Conservation (phyloP, 2,797 vertebrate species). For the Eleutherodactylus coqui region DNA sequence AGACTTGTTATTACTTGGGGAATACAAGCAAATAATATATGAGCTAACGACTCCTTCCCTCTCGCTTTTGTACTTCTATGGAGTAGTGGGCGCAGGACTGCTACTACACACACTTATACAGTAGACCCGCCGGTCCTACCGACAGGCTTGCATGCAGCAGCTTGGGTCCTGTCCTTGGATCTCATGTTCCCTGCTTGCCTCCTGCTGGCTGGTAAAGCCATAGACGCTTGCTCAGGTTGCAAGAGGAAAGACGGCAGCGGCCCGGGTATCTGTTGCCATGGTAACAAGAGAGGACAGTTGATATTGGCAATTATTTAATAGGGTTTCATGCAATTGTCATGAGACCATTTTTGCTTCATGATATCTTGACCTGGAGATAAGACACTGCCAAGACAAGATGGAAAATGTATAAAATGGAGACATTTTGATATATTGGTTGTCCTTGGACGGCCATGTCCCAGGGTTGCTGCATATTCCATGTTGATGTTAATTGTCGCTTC, state of each 20-base stretch:
- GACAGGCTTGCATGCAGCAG: no score
- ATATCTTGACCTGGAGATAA: neutral
- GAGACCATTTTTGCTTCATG: neutral
- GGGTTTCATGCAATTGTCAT: neutral
- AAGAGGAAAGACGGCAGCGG: neutral
- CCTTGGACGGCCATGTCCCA: neutral
- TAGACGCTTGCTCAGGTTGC: neutral
- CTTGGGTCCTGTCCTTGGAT: neutral
- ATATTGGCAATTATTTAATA: neutral
- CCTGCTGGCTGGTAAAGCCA: constrained; percentile 10
- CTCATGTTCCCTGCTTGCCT: neutral
- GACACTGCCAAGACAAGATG: neutral
- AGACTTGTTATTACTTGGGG: no score
- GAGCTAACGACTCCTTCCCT: no score
- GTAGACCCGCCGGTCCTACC: neutral
- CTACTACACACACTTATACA: no score
- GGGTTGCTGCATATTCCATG: neutral
- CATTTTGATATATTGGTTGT: neutral
- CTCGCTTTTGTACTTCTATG: no score
- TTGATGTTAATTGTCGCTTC: neutral
- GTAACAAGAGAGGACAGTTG: neutral
- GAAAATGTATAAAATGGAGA: neutral
- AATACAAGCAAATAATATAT: no score
- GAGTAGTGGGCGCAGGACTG: no score
- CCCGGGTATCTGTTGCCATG: constrained; percentile 34